Evolutionary conservation across 2,113 vertebrate species (phyloP).

Genomic region (Phrynosoma platyrhinos): DNA sequence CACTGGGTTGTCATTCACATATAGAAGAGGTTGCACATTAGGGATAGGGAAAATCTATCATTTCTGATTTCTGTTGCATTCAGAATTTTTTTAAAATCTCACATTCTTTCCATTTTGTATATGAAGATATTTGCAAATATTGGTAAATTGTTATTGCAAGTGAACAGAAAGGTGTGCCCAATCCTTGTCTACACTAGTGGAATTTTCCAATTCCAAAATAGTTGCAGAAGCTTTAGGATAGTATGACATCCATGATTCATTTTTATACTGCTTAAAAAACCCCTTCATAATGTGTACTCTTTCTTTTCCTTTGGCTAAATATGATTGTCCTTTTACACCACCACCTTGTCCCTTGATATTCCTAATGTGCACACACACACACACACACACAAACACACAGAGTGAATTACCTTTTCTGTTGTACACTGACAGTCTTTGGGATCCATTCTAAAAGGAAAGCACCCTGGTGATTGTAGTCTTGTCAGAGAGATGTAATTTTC

Average conservation of each 20-base stretch:
- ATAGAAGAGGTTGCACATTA: neutral
- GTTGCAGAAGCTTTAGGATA: neutral
- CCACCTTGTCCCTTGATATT: rapidly evolving
- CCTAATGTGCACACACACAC: neutral
- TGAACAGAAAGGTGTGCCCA: neutral
- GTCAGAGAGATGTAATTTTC: neutral
- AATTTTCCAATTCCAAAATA: conserved; percentile 49
- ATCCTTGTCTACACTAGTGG: too few relatives aligned
- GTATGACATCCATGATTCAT: conserved; percentile 28
- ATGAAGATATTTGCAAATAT: neutral
- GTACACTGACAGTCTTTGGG: neutral
- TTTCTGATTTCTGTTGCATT: neutral
- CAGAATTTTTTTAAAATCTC: neutral
- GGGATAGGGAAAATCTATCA: neutral
- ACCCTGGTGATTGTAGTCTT: rapidly evolving
- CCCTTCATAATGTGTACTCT: neutral
- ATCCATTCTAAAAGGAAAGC: neutral
- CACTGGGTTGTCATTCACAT: neutral
- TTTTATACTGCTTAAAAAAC: neutral
- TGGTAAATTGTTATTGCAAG: neutral
- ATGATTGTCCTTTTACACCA: conserved; percentile 7
- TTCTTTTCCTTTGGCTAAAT: neutral
- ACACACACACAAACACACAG: neutral
- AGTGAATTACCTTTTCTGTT: neutral
- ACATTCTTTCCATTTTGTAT: neutral